Percentiles rank a stretch among this genome's conserved stretches.
These are phyloP conservation scores for Myotis yumanensis DNA, from an alignment of 2,113 vertebrate genomes.

Conservation along the genomic window DNA sequence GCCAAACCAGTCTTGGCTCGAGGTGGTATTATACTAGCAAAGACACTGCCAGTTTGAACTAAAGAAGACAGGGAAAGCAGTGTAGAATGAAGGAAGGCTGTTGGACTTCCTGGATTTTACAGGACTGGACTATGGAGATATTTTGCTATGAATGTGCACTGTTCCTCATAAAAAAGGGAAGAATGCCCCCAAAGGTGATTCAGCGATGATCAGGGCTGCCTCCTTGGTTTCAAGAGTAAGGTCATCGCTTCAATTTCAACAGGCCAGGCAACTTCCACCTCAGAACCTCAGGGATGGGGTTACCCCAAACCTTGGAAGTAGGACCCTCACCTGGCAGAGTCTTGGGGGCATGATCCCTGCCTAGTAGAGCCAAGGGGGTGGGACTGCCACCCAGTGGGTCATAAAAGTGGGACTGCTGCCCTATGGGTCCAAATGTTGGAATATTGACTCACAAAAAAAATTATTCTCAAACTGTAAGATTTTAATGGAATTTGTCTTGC, in stretches of 20 bases:
- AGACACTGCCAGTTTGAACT: background rate
- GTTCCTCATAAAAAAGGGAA: background rate
- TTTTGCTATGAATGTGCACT: background rate
- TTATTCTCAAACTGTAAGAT: background rate
- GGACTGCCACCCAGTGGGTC: background rate
- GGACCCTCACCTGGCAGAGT: background rate
- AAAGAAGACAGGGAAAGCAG: background rate
- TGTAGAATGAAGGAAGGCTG: background rate
- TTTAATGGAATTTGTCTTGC: background rate
- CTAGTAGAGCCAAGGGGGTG: background rate
- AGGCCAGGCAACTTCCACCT: background rate
- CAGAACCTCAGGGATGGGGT: background rate
- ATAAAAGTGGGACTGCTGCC: background rate
- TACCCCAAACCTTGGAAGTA: background rate
- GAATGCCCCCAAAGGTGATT: background rate
- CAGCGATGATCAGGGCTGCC: background rate
- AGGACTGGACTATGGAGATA: background rate
- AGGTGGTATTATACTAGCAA: background rate
- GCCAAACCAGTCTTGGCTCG: too few relatives aligned
- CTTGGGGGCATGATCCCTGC: background rate
- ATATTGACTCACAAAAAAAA: background rate
- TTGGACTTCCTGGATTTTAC: background rate
- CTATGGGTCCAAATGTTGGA: background rate
- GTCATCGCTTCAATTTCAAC: background rate
- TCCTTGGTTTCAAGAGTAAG: background rate